Conservation (phyloP, 2,888 invertebrate species). For the Netelia inedita region DNA sequence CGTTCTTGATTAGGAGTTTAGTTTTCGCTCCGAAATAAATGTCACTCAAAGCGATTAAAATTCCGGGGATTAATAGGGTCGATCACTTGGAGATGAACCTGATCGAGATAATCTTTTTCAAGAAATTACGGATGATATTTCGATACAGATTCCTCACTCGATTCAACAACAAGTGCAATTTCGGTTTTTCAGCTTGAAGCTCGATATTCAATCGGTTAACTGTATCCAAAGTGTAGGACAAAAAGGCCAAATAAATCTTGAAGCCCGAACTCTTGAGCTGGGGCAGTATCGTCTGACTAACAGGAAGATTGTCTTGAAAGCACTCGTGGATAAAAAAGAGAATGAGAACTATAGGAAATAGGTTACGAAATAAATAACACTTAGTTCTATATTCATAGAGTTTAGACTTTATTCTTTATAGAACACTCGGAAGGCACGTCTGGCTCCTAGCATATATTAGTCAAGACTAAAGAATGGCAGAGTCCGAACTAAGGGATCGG, state of each 20-base stretch:
- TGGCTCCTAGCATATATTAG: too few relatives aligned
- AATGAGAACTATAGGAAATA: too few relatives aligned
- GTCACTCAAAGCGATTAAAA: slow-evolving; percentile 28
- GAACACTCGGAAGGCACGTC: too few relatives aligned
- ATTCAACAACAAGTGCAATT: slow-evolving; percentile 34
- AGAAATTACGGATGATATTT: slow-evolving; percentile 40
- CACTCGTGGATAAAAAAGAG: neutral
- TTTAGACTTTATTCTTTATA: too few relatives aligned
- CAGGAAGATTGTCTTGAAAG: neutral
- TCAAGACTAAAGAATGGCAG: too few relatives aligned
- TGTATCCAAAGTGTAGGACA: slow-evolving; percentile 40
- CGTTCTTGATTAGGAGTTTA: slow-evolving; percentile 40
- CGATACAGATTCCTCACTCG: slow-evolving; percentile 48
- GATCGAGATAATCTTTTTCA: slow-evolving; percentile 41
- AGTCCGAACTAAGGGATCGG: too few relatives aligned
- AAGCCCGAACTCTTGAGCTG: slow-evolving; percentile 39
- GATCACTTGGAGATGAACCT: neutral
- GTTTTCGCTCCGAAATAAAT: slow-evolving; percentile 52
- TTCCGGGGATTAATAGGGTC: slow-evolving; percentile 31
- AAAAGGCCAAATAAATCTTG: slow-evolving; percentile 50
- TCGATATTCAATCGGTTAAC: slow-evolving; percentile 52
- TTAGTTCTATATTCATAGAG: too few relatives aligned
- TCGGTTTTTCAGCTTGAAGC: slow-evolving; percentile 58
- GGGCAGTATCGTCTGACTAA: slow-evolving; percentile 14
- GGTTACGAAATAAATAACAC: too few relatives aligned